phyloP scores from a whole-genome alignment of 2,888 invertebrate genomes.

The Cataglyphis cursor region DNA sequence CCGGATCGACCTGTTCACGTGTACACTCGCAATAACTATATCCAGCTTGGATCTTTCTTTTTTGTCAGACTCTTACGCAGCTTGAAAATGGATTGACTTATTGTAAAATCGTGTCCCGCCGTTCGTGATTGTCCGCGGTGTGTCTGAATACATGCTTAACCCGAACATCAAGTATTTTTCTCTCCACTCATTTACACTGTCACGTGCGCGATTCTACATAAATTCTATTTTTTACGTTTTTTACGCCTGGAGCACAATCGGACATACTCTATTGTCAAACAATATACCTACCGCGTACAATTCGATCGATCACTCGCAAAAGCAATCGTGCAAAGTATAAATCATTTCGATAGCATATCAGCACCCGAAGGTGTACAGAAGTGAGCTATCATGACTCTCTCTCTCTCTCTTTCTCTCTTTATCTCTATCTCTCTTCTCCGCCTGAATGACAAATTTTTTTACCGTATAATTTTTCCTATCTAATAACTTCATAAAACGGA shows the following conservation, averaged over 20 bases:
- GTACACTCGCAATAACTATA: conserved; percentile 78
- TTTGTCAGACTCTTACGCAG: conserved; percentile 67
- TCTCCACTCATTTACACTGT: conserved; percentile 3
- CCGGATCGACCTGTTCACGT: conserved; percentile 81
- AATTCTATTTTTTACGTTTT: conserved; percentile 32
- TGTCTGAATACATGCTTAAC: conserved; percentile 39
- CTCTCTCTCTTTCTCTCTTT: no score
- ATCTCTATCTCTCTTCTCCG: background rate
- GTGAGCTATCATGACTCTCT: conserved; percentile 13
- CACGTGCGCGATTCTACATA: conserved; percentile 56
- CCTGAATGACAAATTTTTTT: conserved; percentile 7
- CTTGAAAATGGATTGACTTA: conserved; percentile 76
- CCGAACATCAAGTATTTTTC: conserved; percentile 52
- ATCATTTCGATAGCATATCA: conserved; percentile 45
- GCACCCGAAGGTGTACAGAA: background rate
- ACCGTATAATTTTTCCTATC: background rate
- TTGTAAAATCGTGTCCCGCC: conserved; percentile 71
- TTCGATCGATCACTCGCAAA: conserved; percentile 13
- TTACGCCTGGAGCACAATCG: background rate
- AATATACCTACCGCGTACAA: background rate
- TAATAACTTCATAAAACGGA: background rate
- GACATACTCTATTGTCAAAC: conserved; percentile 10
- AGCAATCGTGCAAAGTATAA: conserved; percentile 36
- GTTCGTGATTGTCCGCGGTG: conserved; percentile 70
- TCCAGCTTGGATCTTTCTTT: conserved; percentile 65